phyloP scores from a whole-genome alignment of 2,888 invertebrate genomes.

The Ceriagrion tenellum region DNA sequence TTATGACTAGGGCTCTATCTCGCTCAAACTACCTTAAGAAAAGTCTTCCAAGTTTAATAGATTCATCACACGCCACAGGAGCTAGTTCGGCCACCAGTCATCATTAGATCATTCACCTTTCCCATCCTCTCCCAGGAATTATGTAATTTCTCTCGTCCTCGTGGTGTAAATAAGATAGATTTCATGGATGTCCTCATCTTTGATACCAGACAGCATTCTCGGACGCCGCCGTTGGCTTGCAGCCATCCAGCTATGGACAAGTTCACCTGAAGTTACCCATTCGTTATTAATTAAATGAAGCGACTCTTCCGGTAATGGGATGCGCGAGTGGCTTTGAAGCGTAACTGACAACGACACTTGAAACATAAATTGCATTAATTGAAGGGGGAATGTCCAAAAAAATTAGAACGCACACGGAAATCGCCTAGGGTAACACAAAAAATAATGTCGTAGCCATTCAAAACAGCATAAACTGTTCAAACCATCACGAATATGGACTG shows the following conservation, averaged over 20 bases:
- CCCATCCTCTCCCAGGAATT: neutral
- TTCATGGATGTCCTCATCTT: neutral
- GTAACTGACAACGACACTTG: neutral
- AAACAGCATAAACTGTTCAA: no score
- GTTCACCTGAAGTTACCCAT: conserved; percentile 2
- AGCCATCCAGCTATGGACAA: neutral
- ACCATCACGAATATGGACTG: no score
- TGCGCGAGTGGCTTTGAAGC: neutral
- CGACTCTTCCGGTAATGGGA: neutral
- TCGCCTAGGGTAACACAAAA: no score
- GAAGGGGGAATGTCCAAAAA: no score
- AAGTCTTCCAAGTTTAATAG: neutral
- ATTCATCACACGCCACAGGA: neutral
- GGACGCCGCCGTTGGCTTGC: neutral
- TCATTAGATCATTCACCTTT: neutral
- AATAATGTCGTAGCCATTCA: no score
- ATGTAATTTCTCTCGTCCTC: neutral
- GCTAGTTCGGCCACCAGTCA: neutral
- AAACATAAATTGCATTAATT: no score
- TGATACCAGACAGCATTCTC: neutral
- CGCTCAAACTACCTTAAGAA: no score
- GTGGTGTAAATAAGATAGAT: neutral
- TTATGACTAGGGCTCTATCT: no score
- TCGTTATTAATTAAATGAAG: conserved; percentile 6
- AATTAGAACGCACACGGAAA: no score